Base-by-base conservation (phyloP, 2,113 vertebrate genomes). In the Podiceps cristatus region DNA sequence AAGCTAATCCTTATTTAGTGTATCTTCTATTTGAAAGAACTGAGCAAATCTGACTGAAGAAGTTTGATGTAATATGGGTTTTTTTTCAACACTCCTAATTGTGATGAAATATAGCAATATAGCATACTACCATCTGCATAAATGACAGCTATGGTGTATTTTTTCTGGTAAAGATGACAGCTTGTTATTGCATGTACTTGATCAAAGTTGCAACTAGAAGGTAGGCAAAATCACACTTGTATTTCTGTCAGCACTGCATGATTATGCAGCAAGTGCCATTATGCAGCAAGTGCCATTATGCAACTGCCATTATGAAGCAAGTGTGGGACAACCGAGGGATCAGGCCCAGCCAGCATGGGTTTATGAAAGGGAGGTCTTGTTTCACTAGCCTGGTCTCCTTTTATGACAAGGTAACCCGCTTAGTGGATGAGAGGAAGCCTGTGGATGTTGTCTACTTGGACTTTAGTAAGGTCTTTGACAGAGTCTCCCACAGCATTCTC, bases 201-300 rank as follows among this genome's bases (percentile, higher is more conserved):
- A 64, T 74, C 37, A 71, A 74, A 96, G 50, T 47, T 82, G 55
- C 62, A 82, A 60, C 60, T 76, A 64, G 56, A 66, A 42, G 78
- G 40, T 88, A 58, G 64, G 63, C 67, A 74, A 73, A 92, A 50
- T 80, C 19, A 0, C 74, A 29, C 63, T 92, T 83, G 56, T 90
- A 45, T 95, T 93, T 95, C 62, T 97, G 33, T 92, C 79, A 94
- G 66, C n/a, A 58, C 60, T 82, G 77, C 22, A 4, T 63, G 88
- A 45, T 44, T 67, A 33, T 62, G 37, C 37, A 37, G 37, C 37
- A 37, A 37, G 37, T 37, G 37, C 37, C 37, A 37, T 37, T 37
- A 37, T 37, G 37, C 37, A 37, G 37, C 37, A 37, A 37, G 37
- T 37, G 37, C 37, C 37, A 37, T 37, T 37, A 37, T 37, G 37